phyloP scores from a whole-genome alignment of 2,888 invertebrate species.

The Adelphocoris suturalis region DNA sequence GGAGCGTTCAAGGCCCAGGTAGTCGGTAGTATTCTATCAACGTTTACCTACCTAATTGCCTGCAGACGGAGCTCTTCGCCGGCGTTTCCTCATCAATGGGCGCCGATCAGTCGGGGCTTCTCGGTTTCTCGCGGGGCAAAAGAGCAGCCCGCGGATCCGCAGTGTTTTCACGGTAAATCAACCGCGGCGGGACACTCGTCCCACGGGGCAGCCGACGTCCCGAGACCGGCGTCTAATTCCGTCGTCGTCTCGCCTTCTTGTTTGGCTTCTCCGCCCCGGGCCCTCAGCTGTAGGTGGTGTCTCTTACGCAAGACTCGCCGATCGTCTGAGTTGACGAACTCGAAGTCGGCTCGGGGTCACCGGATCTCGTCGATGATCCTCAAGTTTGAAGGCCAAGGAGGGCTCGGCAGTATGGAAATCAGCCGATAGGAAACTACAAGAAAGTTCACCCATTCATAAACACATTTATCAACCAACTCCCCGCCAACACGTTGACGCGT shows the following conservation, averaged over 20 bases:
- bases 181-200: neutral
- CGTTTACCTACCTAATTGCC: neutral
- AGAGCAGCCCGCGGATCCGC: neutral
- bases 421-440: no score
- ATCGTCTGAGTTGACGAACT: neutral
- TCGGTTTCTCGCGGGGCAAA: conserved; percentile 14
- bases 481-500: no score
- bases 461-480: no score
- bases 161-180: conserved; percentile 52
- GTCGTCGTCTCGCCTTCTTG: conserved; percentile 47
- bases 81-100: conserved; percentile 21
- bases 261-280: conserved; percentile 37
- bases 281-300: conserved; percentile 5
- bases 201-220: neutral
- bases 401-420: no score
- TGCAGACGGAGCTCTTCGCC: neutral
- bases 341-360: neutral
- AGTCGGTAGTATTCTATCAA: no score
- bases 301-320: neutral
- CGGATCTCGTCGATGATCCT: neutral
- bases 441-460: no score
- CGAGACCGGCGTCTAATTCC: conserved; percentile 31
- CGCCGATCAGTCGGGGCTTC: conserved; percentile 24
- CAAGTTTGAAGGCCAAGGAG: neutral
- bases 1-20: no score